Evolutionary conservation across 2,888 invertebrate species (phyloP).

Genomic region (Adelognathus sp.): DNA sequence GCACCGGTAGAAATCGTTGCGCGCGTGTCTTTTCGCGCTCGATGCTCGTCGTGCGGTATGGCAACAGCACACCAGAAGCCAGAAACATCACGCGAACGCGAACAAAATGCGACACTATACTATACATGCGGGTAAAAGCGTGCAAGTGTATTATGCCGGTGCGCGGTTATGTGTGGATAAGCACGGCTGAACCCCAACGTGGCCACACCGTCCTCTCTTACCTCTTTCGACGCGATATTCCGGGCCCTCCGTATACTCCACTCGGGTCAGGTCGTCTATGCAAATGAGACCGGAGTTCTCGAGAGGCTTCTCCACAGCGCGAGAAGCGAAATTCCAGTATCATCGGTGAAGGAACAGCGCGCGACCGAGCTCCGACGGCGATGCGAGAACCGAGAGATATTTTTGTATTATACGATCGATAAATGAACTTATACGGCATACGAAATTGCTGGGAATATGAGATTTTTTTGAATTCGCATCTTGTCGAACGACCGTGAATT

Average conservation of each 20-base stretch:
- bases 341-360: constrained; percentile 56
- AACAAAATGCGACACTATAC: constrained; percentile 45
- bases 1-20: not conserved
- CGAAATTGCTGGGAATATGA: not conserved
- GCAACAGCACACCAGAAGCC: constrained; percentile 32
- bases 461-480: not conserved
- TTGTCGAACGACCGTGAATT: not conserved
- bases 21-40: constrained; percentile 21
- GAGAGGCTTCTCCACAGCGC: constrained; percentile 35
- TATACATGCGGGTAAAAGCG: not conserved
- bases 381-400: constrained; percentile 1
- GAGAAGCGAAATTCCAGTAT: constrained; percentile 68
- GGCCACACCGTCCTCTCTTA: constrained; percentile 27
- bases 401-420: constrained; percentile 52
- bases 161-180: constrained; percentile 14
- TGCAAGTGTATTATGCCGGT: not conserved
- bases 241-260: constrained; percentile 46
- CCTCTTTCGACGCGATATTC: constrained; percentile 56
- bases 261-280: constrained; percentile 72
- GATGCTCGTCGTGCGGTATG: not conserved
- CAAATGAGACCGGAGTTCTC: constrained; percentile 67
- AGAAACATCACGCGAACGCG: constrained; percentile 26
- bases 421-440: constrained; percentile 45
- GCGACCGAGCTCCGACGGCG: constrained; percentile 40
- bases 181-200: constrained; percentile 21